phyloP scores from a whole-genome alignment of 2,888 invertebrate genomes.

The Cheilosia impressa region DNA sequence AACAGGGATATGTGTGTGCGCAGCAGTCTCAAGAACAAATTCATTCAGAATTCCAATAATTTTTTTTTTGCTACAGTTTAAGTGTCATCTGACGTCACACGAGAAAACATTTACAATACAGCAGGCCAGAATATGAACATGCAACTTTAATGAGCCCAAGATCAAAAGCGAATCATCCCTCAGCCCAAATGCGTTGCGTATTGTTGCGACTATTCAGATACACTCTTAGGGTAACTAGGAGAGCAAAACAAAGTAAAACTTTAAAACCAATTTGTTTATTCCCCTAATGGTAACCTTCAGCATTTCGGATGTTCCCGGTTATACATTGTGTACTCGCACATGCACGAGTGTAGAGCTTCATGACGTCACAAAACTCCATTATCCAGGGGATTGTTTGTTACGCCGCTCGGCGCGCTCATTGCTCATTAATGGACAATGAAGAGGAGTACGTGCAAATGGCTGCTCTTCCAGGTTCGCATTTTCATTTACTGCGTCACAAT shows the following conservation, averaged over 20 bases:
- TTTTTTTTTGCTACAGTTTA: not conserved
- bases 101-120: conserved; percentile 25
- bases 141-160: conserved; percentile 61
- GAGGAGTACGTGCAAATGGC: conserved; percentile 55
- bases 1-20: not conserved
- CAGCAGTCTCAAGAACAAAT: conserved; percentile 10
- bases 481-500: conserved; percentile 27
- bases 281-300: conserved; percentile 60
- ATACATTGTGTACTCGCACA: not conserved
- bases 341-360: not conserved
- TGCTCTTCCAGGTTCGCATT: conserved; percentile 20
- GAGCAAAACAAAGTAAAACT: conserved; percentile 1
- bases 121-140: conserved; percentile 13
- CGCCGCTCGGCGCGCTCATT: conserved; percentile 25
- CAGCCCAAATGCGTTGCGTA: not conserved
- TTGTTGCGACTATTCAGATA: conserved; percentile 2
- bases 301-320: conserved; percentile 47
- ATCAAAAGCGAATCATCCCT: conserved; percentile 47
- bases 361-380: conserved; percentile 66
- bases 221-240: conserved; percentile 12
- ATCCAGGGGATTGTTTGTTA: conserved; percentile 45
- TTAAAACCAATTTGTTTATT: conserved; percentile 62
- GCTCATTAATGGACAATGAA: conserved; percentile 62
- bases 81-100: conserved; percentile 49
- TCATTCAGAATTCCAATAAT: conserved; percentile 48